Evolutionary conservation across 2,888 invertebrate species (phyloP).

Genomic region (Clistopyga incitator): DNA sequence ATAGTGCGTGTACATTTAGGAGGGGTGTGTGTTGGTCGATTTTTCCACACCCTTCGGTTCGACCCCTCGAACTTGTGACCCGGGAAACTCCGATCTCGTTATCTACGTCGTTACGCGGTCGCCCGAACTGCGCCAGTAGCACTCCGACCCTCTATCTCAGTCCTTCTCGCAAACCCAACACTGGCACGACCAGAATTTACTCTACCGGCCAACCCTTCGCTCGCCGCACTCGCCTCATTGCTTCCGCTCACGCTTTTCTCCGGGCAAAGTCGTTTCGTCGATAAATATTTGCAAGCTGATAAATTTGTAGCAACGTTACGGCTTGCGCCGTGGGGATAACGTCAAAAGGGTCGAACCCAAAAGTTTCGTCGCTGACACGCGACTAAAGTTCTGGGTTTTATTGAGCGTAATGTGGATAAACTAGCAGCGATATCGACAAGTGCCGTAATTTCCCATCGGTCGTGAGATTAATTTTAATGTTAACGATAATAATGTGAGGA

Average conservation of each 20-base stretch:
- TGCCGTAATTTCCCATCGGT: background rate
- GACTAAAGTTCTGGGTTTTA: slow-evolving; percentile 55
- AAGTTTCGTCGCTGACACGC: slow-evolving; percentile 21
- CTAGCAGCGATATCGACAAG: background rate
- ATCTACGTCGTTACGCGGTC: slow-evolving; percentile 67
- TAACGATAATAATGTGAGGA: background rate
- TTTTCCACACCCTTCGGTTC: slow-evolving; percentile 57
- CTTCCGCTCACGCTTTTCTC: slow-evolving; percentile 59
- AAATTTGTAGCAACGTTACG: slow-evolving; percentile 45
- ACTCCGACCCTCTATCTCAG: slow-evolving; percentile 25
- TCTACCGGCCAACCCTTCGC: slow-evolving; percentile 51
- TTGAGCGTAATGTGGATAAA: slow-evolving; percentile 40
- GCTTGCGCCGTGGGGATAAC: slow-evolving; percentile 55
- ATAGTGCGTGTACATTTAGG: slow-evolving; percentile 15
- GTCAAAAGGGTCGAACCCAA: slow-evolving; percentile 20
- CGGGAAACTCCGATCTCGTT: slow-evolving; percentile 65
- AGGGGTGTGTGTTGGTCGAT: slow-evolving; percentile 31
- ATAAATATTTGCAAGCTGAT: slow-evolving; percentile 63
- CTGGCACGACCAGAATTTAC: slow-evolving; percentile 62
- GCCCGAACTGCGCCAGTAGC: slow-evolving; percentile 49
- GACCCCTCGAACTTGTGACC: slow-evolving; percentile 60
- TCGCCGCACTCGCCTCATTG: slow-evolving; percentile 9
- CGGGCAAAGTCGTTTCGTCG: slow-evolving; percentile 31
- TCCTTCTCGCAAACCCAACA: slow-evolving; percentile 47
- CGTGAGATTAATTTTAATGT: background rate